These are phyloP conservation scores for Idaea straminata DNA, from an alignment of 2,888 invertebrate species.

Conservation along the genomic window DNA sequence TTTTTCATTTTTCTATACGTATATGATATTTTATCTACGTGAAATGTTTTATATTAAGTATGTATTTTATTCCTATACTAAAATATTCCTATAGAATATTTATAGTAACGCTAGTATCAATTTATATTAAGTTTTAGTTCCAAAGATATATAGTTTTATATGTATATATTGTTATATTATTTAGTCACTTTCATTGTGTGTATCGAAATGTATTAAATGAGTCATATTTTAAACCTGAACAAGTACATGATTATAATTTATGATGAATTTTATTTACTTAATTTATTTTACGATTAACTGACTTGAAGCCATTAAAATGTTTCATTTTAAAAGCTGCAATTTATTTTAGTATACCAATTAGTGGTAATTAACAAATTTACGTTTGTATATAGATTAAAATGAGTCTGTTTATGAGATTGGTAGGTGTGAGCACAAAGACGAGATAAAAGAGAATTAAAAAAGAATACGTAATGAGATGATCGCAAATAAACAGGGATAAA, in stretches of 20 bases:
- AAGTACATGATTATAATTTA: slow-evolving; percentile 35
- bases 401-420: too few relatives aligned
- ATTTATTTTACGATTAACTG: slow-evolving; percentile 59
- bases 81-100: slow-evolving; percentile 12
- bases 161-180: slow-evolving; percentile 36
- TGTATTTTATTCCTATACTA: slow-evolving; percentile 4
- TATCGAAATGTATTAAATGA: slow-evolving; percentile 46
- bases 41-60: slow-evolving; percentile 7
- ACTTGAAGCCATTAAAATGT: slow-evolving; percentile 51
- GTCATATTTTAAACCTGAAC: slow-evolving; percentile 55
- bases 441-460: too few relatives aligned
- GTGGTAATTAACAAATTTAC: neutral
- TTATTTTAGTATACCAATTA: slow-evolving; percentile 9
- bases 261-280: slow-evolving; percentile 34
- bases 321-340: slow-evolving; percentile 20
- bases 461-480: too few relatives aligned
- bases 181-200: slow-evolving; percentile 42
- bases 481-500: too few relatives aligned
- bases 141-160: slow-evolving; percentile 63
- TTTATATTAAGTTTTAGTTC: slow-evolving; percentile 49
- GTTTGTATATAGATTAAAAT: neutral
- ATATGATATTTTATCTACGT: slow-evolving; percentile 10
- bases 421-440: too few relatives aligned
- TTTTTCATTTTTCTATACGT: neutral
- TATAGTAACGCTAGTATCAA: slow-evolving; percentile 24